These are phyloP conservation scores for Drosophila arizonae DNA, from an alignment of 1,140 invertebrate species.

Conservation along the genomic window DNA sequence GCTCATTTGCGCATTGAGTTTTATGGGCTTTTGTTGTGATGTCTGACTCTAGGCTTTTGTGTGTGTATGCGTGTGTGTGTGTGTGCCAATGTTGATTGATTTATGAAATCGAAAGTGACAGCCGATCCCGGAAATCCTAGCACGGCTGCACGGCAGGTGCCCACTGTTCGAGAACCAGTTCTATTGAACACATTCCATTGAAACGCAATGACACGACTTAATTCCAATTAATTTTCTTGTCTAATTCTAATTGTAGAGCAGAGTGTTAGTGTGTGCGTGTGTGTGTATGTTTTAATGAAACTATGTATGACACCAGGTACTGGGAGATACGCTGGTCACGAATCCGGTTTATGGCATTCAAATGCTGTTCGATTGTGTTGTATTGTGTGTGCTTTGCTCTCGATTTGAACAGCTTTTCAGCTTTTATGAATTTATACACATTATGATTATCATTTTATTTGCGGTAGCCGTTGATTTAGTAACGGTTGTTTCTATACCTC, in stretches of 20 bases:
- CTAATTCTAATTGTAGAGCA: slow-evolving; percentile 33
- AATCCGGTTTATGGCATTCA: slow-evolving; percentile 57
- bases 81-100: slow-evolving; percentile 58
- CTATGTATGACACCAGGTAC: slow-evolving; percentile 47
- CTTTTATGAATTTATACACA: slow-evolving; percentile 16
- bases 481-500: slow-evolving; percentile 8
- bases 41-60: slow-evolving; percentile 14
- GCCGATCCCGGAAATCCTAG: slow-evolving; percentile 72
- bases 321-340: slow-evolving; percentile 33
- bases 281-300: slow-evolving; percentile 44
- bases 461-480: slow-evolving; percentile 29
- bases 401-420: slow-evolving; percentile 45
- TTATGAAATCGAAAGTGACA: slow-evolving; percentile 48
- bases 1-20: slow-evolving; percentile 35
- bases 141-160: slow-evolving; percentile 43
- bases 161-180: slow-evolving; percentile 25
- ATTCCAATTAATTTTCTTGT: slow-evolving; percentile 14
- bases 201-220: slow-evolving; percentile 35
- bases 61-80: background rate
- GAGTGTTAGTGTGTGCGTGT: slow-evolving; percentile 16
- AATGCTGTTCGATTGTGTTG: background rate
- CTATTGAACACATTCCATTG: slow-evolving; percentile 29
- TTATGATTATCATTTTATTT: slow-evolving; percentile 41
- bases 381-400: slow-evolving; percentile 45
- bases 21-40: slow-evolving; percentile 31